A percentile compares a stretch with the other conserved stretches of the same genome.
Evolutionary conservation across 2,888 invertebrate species (phyloP).

Genomic region (Allolobophora icterica): DNA sequence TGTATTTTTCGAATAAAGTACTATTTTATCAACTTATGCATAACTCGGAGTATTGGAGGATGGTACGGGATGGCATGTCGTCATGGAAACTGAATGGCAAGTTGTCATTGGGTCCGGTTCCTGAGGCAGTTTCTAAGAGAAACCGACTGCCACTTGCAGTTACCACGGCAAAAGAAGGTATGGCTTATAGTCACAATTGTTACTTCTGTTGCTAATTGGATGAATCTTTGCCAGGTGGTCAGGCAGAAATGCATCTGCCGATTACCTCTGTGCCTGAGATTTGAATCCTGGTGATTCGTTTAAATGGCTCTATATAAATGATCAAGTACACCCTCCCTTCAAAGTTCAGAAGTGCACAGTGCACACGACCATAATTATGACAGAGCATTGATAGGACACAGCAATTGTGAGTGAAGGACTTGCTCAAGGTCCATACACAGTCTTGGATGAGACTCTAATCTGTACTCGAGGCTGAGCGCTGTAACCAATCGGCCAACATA

Average conservation of each 20-base stretch:
- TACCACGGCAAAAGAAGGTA: not conserved
- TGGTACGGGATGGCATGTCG: not conserved
- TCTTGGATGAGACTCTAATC: too few species aligned
- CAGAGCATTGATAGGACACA: too few species aligned
- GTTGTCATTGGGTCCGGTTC: not conserved
- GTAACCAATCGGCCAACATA: too few species aligned
- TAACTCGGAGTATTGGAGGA: constrained; percentile 17
- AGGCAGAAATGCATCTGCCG: not conserved
- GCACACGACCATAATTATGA: too few species aligned
- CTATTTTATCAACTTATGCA: not conserved
- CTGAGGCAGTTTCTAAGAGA: not conserved
- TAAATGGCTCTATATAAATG: not conserved
- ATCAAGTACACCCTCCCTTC: too few species aligned
- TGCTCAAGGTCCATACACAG: too few species aligned
- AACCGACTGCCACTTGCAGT: constrained; percentile 11
- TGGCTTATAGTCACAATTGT: not conserved
- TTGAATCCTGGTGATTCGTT: not conserved
- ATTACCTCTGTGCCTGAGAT: not conserved
- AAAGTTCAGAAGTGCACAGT: too few species aligned
- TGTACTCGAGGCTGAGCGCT: too few species aligned
- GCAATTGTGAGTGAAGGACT: too few species aligned
- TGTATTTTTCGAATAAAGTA: not conserved
- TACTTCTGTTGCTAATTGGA: not conserved
- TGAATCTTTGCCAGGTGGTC: not conserved
- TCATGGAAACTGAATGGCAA: not conserved